Evolutionary conservation across 2,888 invertebrate genomes (phyloP).

Genomic region (Chrysolina haemoptera): DNA sequence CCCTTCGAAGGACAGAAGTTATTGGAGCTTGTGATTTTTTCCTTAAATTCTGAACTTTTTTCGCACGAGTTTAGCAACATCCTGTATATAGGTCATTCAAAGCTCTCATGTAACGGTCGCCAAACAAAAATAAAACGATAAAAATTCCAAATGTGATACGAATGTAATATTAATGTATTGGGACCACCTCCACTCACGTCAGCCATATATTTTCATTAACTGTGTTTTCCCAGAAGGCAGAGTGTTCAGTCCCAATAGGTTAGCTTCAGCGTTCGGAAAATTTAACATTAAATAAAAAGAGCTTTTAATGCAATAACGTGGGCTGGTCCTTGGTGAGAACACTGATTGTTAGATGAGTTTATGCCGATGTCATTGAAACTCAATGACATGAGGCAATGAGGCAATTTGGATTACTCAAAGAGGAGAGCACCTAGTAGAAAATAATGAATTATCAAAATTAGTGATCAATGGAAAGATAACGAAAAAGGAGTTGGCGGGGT

Average conservation of each 20-base stretch:
- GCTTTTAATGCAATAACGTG: not conserved
- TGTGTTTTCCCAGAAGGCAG: slow-evolving; percentile 31
- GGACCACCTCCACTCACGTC: slow-evolving; percentile 20
- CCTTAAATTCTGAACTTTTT: too few relatives aligned
- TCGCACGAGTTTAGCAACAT: too few relatives aligned
- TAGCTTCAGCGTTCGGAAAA: slow-evolving; percentile 17
- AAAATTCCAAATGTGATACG: slow-evolving; percentile 20
- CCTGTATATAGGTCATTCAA: not conserved
- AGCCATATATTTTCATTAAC: slow-evolving; percentile 39
- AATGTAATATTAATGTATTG: slow-evolving; percentile 37
- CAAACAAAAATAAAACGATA: slow-evolving; percentile 28
- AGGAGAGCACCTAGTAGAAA: too few relatives aligned
- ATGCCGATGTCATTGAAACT: too few relatives aligned
- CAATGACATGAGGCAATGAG: too few relatives aligned
- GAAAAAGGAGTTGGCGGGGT: too few relatives aligned
- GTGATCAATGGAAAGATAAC: too few relatives aligned
- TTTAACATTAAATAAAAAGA: not conserved
- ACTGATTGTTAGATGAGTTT: not conserved
- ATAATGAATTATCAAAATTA: too few relatives aligned
- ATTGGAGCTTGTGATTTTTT: too few relatives aligned
- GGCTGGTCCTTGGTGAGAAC: not conserved
- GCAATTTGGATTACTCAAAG: too few relatives aligned
- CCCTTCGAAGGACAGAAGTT: too few relatives aligned
- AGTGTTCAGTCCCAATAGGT: slow-evolving; percentile 16
- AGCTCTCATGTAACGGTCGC: not conserved